These are phyloP conservation scores for Mesoligia furuncula DNA, from an alignment of 2,888 invertebrate species.

Conservation along the genomic window DNA sequence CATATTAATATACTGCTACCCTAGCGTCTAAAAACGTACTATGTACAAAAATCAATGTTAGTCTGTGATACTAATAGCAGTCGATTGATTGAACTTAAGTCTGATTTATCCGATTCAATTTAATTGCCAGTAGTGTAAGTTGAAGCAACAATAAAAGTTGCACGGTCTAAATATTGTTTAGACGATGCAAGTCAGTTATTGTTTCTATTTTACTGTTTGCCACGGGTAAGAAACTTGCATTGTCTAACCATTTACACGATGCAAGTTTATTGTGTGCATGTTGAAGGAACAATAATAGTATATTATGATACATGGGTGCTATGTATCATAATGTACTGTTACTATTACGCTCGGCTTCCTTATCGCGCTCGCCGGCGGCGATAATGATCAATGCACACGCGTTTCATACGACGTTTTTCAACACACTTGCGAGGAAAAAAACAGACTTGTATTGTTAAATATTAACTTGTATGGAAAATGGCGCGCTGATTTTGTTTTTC, in stretches of 20 bases:
- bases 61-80: not conserved
- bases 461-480: too few species aligned
- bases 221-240: not conserved
- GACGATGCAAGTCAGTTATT: not conserved
- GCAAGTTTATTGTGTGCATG: not conserved
- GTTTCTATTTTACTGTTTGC: not conserved
- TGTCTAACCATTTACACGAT: not conserved
- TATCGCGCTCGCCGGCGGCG: too few species aligned
- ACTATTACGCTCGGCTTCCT: too few species aligned
- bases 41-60: not conserved
- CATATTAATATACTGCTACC: conserved; percentile 38
- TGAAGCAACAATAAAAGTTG: not conserved
- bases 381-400: too few species aligned
- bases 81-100: not conserved
- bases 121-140: not conserved
- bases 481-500: too few species aligned
- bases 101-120: not conserved
- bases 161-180: not conserved
- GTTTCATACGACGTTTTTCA: too few species aligned
- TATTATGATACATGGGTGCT: too few species aligned
- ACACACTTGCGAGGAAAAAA: too few species aligned
- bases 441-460: too few species aligned
- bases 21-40: conserved; percentile 41
- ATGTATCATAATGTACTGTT: too few species aligned
- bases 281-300: not conserved